phyloP scores from a whole-genome alignment of 2,113 vertebrate genomes.

The Phasianus colchicus region DNA sequence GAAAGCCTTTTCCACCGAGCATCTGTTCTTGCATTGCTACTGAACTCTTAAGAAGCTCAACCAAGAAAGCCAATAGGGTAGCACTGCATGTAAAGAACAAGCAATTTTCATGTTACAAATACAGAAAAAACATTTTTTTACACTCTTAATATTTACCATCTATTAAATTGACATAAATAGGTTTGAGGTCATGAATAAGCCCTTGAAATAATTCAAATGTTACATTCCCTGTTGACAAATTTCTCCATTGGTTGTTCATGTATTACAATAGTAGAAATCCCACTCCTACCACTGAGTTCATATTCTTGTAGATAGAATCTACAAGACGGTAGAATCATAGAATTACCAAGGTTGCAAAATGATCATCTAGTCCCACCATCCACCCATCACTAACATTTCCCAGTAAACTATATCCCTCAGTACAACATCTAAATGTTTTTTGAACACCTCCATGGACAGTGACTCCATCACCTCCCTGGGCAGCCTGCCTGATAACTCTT shows the following conservation, averaged over 20 bases:
- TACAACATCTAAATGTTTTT: too few species aligned
- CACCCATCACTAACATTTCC: too few species aligned
- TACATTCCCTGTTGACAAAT: neutral
- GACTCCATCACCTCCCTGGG: too few species aligned
- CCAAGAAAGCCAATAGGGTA: slow-evolving; percentile 92
- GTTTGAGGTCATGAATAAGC: neutral
- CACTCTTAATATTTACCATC: neutral
- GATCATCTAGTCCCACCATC: too few species aligned
- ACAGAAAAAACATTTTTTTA: neutral
- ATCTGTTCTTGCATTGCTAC: slow-evolving; percentile 99
- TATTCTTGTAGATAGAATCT: neutral
- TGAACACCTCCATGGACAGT: too few species aligned
- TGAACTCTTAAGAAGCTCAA: slow-evolving; percentile 96
- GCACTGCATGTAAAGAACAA: slow-evolving; percentile 84
- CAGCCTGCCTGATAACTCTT: too few species aligned
- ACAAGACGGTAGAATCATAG: too few species aligned
- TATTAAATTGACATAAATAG: neutral
- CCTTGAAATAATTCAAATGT: neutral
- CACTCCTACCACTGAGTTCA: neutral
- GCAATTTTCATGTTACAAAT: slow-evolving; percentile 12
- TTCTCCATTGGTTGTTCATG: neutral
- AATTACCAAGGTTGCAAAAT: too few species aligned
- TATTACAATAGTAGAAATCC: neutral
- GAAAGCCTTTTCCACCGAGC: slow-evolving; percentile 95
- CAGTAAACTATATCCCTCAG: too few species aligned